Conservation (phyloP, 2,797 vertebrate genomes). For the Geotrypetes seraphini region DNA sequence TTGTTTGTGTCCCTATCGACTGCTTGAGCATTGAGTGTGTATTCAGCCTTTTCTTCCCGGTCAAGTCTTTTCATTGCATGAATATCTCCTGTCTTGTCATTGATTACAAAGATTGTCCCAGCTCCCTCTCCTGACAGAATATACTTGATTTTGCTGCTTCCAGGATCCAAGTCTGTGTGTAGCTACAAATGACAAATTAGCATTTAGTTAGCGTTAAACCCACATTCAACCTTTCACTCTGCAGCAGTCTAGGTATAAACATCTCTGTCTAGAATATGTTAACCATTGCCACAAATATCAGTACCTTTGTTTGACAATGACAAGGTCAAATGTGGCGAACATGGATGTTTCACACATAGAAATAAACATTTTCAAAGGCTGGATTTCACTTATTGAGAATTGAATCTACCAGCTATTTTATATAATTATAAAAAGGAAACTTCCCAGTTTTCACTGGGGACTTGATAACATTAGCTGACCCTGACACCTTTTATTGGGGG, state of each 20-base stretch:
- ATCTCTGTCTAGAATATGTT: constrained; percentile 10
- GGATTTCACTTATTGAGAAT: no score
- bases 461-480: no score
- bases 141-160: constrained; percentile 83
- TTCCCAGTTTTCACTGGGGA: no score
- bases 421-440: no score
- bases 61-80: constrained; percentile 97
- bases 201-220: constrained; percentile 19
- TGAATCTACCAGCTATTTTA: no score
- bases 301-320: background rate
- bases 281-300: constrained; percentile 9
- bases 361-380: no score
- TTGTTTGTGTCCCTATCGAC: constrained; percentile 79
- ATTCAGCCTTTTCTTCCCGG: constrained; percentile 93
- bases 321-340: background rate
- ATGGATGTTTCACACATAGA: constrained; percentile 5
- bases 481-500: no score
- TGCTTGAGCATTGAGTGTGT: constrained; percentile 89
- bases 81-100: constrained; percentile 90
- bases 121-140: constrained; percentile 91
- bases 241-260: background rate
- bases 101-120: constrained; percentile 96
- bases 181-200: constrained; percentile 57
- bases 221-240: background rate
- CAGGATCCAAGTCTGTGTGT: constrained; percentile 90